Percentiles rank a stretch among this genome's conserved stretches.
Evolutionary conservation across 2,888 invertebrate species (phyloP).

Genomic region (Philaethria dido): DNA sequence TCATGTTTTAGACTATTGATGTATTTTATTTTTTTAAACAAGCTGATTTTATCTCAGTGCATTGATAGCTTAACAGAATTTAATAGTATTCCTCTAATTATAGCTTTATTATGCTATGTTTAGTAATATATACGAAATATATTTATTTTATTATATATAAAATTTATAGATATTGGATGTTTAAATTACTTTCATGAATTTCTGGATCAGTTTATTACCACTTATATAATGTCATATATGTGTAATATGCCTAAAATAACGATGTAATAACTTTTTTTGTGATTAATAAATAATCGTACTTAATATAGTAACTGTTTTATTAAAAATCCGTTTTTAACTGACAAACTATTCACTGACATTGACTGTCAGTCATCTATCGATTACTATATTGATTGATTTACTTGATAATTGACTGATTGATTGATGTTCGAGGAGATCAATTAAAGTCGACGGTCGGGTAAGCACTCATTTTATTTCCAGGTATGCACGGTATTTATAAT

Average conservation of each 20-base stretch:
- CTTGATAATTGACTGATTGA: too few relatives aligned
- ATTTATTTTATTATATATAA: background rate
- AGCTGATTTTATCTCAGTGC: background rate
- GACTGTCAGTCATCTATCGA: too few relatives aligned
- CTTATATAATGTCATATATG: background rate
- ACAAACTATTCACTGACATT: too few relatives aligned
- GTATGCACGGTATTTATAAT: too few relatives aligned
- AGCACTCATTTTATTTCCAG: too few relatives aligned
- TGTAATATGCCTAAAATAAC: constrained; percentile 9
- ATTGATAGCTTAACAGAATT: background rate
- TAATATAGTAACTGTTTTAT: constrained; percentile 4
- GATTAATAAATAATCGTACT: constrained; percentile 22
- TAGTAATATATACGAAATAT: background rate
- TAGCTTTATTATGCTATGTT: background rate
- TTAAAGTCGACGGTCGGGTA: too few relatives aligned
- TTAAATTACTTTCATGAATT: background rate
- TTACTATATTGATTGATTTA: too few relatives aligned
- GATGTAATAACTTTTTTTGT: constrained; percentile 16
- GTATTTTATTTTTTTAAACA: background rate
- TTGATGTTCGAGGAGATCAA: too few relatives aligned
- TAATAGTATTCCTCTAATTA: background rate
- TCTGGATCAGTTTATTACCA: background rate
- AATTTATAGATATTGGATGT: background rate
- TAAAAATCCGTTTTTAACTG: background rate
- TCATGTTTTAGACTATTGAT: background rate